Evolutionary conservation across 2,888 invertebrate species (phyloP).

Genomic region (Sarcophaga subvicina): DNA sequence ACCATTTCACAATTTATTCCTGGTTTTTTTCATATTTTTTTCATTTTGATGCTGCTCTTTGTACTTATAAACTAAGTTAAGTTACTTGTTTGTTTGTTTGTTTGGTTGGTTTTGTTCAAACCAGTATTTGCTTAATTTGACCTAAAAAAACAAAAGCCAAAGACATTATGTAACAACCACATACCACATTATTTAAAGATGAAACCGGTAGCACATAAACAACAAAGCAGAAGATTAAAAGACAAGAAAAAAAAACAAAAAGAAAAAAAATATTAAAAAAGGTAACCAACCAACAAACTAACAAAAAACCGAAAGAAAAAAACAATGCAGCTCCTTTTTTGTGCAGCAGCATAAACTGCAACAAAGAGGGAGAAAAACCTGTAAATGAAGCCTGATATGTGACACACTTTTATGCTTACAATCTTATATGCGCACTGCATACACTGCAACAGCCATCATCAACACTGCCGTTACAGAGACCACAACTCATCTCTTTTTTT

Average conservation of each 20-base stretch:
- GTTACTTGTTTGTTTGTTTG: not conserved
- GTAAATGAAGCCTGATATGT: conserved; percentile 57
- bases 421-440: not conserved
- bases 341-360: conserved; percentile 29
- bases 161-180: conserved; percentile 68
- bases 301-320: not conserved
- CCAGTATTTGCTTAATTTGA: conserved; percentile 63
- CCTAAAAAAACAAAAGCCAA: conserved; percentile 58
- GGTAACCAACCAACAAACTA: not conserved
- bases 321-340: conserved; percentile 57
- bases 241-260: not conserved
- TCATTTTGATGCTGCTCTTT: not conserved
- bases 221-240: not conserved
- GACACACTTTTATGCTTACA: conserved; percentile 44
- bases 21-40: not conserved
- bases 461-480: not conserved
- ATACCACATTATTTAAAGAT: conserved; percentile 69
- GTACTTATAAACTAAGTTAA: not conserved
- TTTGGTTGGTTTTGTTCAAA: conserved; percentile 29
- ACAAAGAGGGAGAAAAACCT: conserved; percentile 34
- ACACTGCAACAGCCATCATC: conserved; percentile 23
- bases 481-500: not conserved
- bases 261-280: not conserved
- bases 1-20: not conserved
- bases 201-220: conserved; percentile 54